Base-by-base conservation (phyloP, 2,113 vertebrate species). In the Caracal caracal region DNA sequence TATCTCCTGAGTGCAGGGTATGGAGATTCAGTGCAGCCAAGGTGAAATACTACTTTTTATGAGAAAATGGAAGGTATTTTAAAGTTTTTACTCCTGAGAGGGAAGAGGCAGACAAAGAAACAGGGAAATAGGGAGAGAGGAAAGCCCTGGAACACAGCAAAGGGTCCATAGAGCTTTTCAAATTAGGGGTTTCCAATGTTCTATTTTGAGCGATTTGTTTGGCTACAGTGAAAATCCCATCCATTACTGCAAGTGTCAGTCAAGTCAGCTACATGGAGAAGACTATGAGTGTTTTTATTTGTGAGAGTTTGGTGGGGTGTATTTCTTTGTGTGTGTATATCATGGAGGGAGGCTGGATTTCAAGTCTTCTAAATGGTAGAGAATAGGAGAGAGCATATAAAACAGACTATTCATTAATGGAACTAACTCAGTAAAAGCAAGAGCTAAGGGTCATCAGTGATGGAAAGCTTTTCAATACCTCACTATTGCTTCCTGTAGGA, bases 101-200 rank as follows among this genome's bases (percentile, higher is more conserved):
- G 71, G 5, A 88, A 94, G 68, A 89, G 22, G 22, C n/a, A 96
- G 49, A 65, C 47, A 80, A 93, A 49, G 84, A 94, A 90, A 81
- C 5, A 94, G 66, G 63, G 28, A 68, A 96, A 78, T 0, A 19
- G 40, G 8, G 49, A 88, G 26, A 79, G 6, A 87, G 3, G 26
- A 51, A 66, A 92, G 35, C 47, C 37, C 13, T 66, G 15, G 22
- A 33, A 88, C 22, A 59, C 17, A 88, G 33, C 33, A n/a, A 93
- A 73, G 63, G 49, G 10, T 43, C 49, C 71, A 65, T 6, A 65
- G 26, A 80, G 24, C 26, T 76, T 90, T 97, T 76, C 13, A 78
- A 63, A 76, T 61, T 35, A 65, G 30, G n/a, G 28, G 7, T 78
- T 97, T 85, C 30, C 24, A 91, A 51, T n/a, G 30, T 12, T 71